Conservation (phyloP, 2,113 vertebrate genomes). For the Oceanites oceanicus region DNA sequence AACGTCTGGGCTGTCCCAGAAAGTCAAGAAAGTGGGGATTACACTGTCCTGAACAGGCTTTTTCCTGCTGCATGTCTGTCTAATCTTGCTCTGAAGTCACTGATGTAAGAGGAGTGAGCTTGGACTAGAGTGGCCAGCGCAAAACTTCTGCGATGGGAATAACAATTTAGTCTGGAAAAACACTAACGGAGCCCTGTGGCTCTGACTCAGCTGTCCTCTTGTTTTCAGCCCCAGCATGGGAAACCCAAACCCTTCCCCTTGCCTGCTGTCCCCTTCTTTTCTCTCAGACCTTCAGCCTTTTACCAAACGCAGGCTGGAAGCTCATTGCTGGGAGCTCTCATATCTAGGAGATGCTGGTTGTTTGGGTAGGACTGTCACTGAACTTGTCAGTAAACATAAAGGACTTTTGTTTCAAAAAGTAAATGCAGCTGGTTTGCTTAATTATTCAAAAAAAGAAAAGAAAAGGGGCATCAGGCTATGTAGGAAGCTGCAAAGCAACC, state of each 20-base stretch:
- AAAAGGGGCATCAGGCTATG: not conserved
- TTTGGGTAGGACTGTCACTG: not conserved
- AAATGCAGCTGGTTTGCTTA: not conserved
- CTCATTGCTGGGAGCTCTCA: not conserved
- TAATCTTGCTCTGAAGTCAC: not conserved
- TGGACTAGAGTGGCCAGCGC: not conserved
- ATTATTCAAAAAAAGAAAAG: not conserved
- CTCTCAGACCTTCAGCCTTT: not conserved
- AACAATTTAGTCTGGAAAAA: not conserved
- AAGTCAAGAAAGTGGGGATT: not conserved
- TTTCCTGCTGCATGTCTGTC: not conserved
- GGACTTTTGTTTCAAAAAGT: not conserved
- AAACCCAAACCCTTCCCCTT: not conserved
- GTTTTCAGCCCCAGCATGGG: not conserved
- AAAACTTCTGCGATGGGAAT: not conserved
- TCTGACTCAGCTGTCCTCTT: not conserved
- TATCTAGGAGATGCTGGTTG: not conserved
- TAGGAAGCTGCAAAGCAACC: not conserved
- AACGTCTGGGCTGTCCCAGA: not conserved
- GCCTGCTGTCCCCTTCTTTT: not conserved
- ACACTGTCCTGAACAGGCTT: not conserved
- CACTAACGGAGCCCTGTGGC: not conserved
- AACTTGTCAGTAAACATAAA: not conserved
- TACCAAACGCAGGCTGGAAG: not conserved
- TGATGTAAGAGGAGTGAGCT: not conserved